A percentile compares a stretch with the other conserved stretches of the same genome.
phyloP scores from a whole-genome alignment of 2,113 vertebrate genomes.

The Lycaon pictus region DNA sequence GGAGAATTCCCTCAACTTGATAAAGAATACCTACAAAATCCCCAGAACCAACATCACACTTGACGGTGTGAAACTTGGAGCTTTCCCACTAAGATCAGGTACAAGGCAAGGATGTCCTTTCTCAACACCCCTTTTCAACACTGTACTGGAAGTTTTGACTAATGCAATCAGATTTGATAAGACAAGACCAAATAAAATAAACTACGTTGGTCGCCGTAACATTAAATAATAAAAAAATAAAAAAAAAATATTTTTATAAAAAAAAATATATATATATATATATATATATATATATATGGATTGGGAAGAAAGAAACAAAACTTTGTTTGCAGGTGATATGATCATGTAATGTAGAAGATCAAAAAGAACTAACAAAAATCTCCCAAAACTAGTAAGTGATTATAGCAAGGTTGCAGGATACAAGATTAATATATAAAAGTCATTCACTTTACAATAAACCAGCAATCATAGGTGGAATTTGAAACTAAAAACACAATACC shows the following conservation, averaged over 20 bases:
- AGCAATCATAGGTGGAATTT: neutral
- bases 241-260: neutral
- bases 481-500: neutral
- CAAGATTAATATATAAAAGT: neutral
- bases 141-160: neutral
- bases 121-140: neutral
- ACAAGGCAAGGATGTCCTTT: neutral
- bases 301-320: neutral
- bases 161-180: neutral
- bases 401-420: neutral
- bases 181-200: neutral
- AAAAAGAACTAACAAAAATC: neutral
- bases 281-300: too few species aligned
- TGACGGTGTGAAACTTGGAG: neutral
- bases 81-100: neutral
- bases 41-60: neutral
- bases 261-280: too few species aligned
- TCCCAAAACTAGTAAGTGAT: neutral
- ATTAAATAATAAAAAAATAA: too few species aligned
- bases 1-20: neutral
- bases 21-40: neutral
- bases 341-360: neutral
- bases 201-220: too few species aligned
- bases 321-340: neutral
- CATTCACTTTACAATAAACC: too few species aligned